phyloP scores from a whole-genome alignment of 2,797 vertebrate genomes.

The Darevskia mixta region DNA sequence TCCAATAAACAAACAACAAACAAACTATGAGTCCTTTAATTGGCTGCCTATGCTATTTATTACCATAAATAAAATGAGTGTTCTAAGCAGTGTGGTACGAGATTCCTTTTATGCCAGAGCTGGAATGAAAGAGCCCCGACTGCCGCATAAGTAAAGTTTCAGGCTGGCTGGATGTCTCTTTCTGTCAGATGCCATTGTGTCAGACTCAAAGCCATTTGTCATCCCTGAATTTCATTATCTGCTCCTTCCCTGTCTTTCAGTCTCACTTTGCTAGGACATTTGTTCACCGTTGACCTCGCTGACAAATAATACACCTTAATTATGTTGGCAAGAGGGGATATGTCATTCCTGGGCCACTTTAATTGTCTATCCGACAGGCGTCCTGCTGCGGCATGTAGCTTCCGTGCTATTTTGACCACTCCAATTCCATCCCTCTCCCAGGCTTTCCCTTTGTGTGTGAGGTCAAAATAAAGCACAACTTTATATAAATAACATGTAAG shows the following conservation, averaged over 20 bases:
- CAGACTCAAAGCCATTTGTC: constrained; percentile 96
- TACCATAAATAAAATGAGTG: constrained; percentile 15
- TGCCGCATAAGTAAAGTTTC: constrained; percentile 78
- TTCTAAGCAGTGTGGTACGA: constrained; percentile 23
- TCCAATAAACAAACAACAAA: background rate
- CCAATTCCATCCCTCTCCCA: constrained; percentile 53
- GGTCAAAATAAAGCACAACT: constrained; percentile 55
- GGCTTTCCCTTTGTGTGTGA: constrained; percentile 64
- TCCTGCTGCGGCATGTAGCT: constrained; percentile 84
- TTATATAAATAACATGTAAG: constrained; percentile 37
- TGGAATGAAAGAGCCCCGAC: constrained; percentile 65
- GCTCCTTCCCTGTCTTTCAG: constrained; percentile 89
- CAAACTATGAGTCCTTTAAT: constrained; percentile 17
- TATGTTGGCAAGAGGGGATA: constrained; percentile 95
- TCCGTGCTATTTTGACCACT: constrained; percentile 76
- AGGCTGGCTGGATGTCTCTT: constrained; percentile 87
- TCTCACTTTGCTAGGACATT: constrained; percentile 91
- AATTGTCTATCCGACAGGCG: constrained; percentile 95
- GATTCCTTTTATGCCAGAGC: constrained; percentile 62
- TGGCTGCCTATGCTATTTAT: constrained; percentile 18
- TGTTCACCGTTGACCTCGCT: constrained; percentile 97
- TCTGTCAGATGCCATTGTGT: constrained; percentile 97
- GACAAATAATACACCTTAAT: constrained; percentile 99
- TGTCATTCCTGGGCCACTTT: constrained; percentile 95
- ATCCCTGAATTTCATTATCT: constrained; percentile 98